Base-by-base conservation (phyloP, 2,888 invertebrate genomes). In the Melanostoma scalare region DNA sequence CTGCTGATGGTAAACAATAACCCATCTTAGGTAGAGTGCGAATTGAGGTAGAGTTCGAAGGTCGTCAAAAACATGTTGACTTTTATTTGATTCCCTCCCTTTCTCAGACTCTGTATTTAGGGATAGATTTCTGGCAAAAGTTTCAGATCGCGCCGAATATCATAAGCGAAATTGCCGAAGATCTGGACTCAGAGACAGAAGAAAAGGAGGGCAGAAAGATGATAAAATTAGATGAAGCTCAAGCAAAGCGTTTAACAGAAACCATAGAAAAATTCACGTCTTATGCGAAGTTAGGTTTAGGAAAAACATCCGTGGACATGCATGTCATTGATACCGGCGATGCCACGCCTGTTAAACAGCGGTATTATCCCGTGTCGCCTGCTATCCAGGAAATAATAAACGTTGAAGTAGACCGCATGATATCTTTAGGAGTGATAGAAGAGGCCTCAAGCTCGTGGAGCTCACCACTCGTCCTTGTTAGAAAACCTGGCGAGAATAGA, bases 351-450 rank as follows among this genome's bases (percentile, higher is more conserved):
- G 60, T 85, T n/a, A 85, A 85, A 35, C 79, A 82, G 33, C 58
- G 85, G 2, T 74, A 86, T 53, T 86, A 82, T 35, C 76, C 85
- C 0, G 44, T 85, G 0, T 86, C 85, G 2, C 86, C 85, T 3
- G 77, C 71, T 2, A 67, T 85, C 2, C 85, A 86, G 36, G 50
- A 65, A n/a, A 36, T 77, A 10, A 35, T 85, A 4, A 77, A 82
- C 40, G 69, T 48, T 2, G 88, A 89, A 73, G 79, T 89, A 0
- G 88, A 89, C n/a, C 65, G 85, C 1, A 89, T 89, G 89, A 46
- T 89, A 5, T 65, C 55, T 1, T 58, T 86, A 4, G 87, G 85
- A 4, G 86, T 89, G 0, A 86, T 89, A 1, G 88, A 89, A 48
- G 85, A 82, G 8, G 87, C 87, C 0, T 60, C 74, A 1, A 88